A percentile compares a stretch with the other conserved stretches of the same genome.
Conservation (phyloP, 1,140 invertebrate genomes). For the Zaprionus tsacasi region DNA sequence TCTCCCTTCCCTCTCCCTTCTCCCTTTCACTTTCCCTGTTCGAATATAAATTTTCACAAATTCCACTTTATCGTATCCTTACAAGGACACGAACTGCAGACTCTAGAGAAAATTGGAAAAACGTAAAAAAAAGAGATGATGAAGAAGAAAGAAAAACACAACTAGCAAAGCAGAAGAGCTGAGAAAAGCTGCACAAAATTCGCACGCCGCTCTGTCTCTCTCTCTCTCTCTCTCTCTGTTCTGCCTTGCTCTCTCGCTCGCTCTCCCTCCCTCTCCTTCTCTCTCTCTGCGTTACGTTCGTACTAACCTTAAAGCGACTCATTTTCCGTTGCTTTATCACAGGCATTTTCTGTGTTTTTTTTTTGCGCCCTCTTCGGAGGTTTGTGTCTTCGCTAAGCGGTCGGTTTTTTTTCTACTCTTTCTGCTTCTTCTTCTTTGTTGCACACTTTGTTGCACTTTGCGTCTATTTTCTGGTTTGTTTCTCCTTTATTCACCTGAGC, state of each 20-base stretch:
- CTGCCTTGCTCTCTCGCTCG: neutral
- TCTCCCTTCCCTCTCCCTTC: neutral
- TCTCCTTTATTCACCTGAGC: conserved; percentile 16
- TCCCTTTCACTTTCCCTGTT: conserved; percentile 7
- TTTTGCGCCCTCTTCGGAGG: no score
- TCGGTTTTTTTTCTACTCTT: conserved; percentile 5
- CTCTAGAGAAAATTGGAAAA: neutral
- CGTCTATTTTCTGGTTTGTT: conserved; percentile 10
- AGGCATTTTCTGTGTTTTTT: conserved; percentile 52
- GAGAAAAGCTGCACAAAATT: conserved; percentile 4
- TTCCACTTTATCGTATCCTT: neutral
- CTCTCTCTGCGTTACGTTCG: neutral
- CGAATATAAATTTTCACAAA: conserved; percentile 1
- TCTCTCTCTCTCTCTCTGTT: neutral
- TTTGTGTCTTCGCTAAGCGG: conserved; percentile 32
- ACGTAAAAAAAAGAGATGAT: neutral
- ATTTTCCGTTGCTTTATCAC: conserved; percentile 82
- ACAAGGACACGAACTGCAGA: neutral
- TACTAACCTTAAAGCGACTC: conserved; percentile 81
- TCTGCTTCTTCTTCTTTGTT: conserved; percentile 6
- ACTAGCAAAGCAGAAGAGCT: neutral
- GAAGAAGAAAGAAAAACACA: neutral
- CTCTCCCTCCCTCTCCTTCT: neutral
- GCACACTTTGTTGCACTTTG: conserved; percentile 20
- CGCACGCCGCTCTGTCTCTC: neutral